These are phyloP conservation scores for Dromococcyx pavoninus DNA, from an alignment of 2,797 vertebrate species.

Conservation along the genomic window DNA sequence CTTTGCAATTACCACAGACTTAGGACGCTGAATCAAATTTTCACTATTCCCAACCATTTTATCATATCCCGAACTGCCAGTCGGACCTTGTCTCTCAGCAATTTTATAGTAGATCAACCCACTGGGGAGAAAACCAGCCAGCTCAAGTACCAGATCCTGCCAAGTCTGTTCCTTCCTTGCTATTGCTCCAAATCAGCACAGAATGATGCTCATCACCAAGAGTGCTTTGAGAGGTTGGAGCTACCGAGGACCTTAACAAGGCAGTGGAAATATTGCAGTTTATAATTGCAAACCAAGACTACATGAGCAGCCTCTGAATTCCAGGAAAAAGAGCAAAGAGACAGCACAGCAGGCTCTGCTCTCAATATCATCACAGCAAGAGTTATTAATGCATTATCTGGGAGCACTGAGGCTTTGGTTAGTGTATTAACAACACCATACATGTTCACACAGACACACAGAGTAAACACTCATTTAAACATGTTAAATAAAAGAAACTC, in stretches of 20 bases:
- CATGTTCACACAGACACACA: constrained; percentile 27
- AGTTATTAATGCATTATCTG: background rate
- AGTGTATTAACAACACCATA: constrained; percentile 50
- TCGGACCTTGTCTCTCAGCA: background rate
- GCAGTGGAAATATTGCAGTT: background rate
- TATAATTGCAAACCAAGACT: background rate
- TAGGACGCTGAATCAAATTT: background rate
- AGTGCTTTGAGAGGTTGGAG: background rate
- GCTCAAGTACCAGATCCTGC: background rate
- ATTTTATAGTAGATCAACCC: background rate
- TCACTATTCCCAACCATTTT: background rate
- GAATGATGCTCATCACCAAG: background rate
- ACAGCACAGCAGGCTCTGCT: constrained; percentile 30
- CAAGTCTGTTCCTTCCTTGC: background rate
- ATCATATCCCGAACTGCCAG: background rate
- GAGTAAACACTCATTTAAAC: constrained; percentile 49
- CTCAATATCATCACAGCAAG: background rate
- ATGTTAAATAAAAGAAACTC: background rate
- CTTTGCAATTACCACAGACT: background rate
- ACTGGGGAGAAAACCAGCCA: background rate
- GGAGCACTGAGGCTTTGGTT: constrained; percentile 45
- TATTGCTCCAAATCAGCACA: background rate
- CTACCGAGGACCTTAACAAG: background rate
- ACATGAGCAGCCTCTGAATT: background rate
- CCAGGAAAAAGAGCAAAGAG: constrained; percentile 29